A percentile compares a stretch with the other conserved stretches of the same genome.
These are phyloP conservation scores for Druceiella hillmani DNA, from an alignment of 2,888 invertebrate genomes.

Conservation along the genomic window DNA sequence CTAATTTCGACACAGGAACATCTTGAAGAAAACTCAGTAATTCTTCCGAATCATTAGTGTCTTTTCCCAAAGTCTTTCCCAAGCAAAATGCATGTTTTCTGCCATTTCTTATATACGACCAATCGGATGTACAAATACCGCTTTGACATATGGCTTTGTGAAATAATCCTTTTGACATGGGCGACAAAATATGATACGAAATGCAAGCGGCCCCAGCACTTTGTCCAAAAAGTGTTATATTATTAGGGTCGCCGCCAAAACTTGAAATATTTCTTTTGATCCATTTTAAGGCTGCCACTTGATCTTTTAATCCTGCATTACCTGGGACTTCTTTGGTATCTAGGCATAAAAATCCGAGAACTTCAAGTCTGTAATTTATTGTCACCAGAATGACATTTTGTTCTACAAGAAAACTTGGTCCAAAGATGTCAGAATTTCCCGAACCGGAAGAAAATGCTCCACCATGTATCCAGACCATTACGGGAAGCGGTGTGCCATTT, in stretches of 20 bases:
- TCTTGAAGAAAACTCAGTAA: conserved; percentile 35
- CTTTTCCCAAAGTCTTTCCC: conserved; percentile 38
- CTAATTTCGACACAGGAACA: conserved; percentile 33
- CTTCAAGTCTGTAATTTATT: conserved; percentile 46
- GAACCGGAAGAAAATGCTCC: conserved; percentile 49
- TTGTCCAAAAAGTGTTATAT: conserved; percentile 45
- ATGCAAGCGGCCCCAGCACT: conserved; percentile 43
- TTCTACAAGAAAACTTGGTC: conserved; percentile 44
- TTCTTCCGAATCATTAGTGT: conserved; percentile 36
- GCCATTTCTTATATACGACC: conserved; percentile 37
- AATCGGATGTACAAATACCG: conserved; percentile 43
- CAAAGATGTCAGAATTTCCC: conserved; percentile 44
- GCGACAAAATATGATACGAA: conserved; percentile 39
- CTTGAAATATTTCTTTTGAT: conserved; percentile 39
- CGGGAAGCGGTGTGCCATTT: conserved; percentile 29
- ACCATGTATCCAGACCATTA: conserved; percentile 50
- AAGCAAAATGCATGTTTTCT: conserved; percentile 41
- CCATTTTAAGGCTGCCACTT: conserved; percentile 47
- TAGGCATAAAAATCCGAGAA: conserved; percentile 43
- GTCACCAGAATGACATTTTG: conserved; percentile 43
- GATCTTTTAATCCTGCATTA: conserved; percentile 47
- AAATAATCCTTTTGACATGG: conserved; percentile 41
- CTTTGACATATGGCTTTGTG: conserved; percentile 49
- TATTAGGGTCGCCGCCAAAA: conserved; percentile 41
- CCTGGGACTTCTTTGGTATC: conserved; percentile 45